Evolutionary conservation across 2,113 vertebrate species (phyloP).

Genomic region (Ariopsis seemanni): DNA sequence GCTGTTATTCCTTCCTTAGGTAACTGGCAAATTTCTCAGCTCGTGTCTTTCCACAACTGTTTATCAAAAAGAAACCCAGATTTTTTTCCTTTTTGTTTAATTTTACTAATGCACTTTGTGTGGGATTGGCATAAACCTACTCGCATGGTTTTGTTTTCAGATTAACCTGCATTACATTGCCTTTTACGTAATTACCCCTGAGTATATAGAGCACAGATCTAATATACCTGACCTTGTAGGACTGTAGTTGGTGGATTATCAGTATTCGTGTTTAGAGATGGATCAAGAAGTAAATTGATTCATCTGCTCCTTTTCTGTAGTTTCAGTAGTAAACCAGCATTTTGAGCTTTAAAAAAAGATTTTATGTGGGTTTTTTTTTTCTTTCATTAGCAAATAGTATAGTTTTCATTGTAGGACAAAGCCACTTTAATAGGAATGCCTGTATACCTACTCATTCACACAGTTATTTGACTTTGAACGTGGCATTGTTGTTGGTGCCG

Average conservation of each 20-base stretch:
- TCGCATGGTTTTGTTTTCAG: neutral
- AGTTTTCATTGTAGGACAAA: neutral
- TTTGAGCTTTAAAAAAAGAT: neutral
- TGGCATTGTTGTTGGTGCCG: neutral
- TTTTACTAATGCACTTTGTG: neutral
- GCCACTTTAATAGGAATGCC: neutral
- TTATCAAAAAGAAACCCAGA: neutral
- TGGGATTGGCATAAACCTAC: neutral
- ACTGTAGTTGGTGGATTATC: constrained; percentile 16
- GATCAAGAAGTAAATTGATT: neutral
- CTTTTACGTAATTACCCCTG: constrained; percentile 30
- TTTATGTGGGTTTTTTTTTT: neutral
- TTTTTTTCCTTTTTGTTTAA: neutral
- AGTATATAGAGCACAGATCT: constrained; percentile 6
- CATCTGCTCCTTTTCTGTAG: neutral
- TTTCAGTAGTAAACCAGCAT: neutral
- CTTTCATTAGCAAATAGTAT: neutral
- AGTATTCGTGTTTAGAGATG: neutral
- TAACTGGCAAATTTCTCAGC: neutral
- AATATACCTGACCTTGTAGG: neutral
- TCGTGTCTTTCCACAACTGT: neutral
- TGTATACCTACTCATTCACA: neutral
- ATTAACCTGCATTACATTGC: neutral
- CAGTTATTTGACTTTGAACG: neutral
- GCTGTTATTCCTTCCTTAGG: neutral